Evolutionary conservation across 1,140 invertebrate genomes (phyloP).

Genomic region (Ridgeia piscesae): DNA sequence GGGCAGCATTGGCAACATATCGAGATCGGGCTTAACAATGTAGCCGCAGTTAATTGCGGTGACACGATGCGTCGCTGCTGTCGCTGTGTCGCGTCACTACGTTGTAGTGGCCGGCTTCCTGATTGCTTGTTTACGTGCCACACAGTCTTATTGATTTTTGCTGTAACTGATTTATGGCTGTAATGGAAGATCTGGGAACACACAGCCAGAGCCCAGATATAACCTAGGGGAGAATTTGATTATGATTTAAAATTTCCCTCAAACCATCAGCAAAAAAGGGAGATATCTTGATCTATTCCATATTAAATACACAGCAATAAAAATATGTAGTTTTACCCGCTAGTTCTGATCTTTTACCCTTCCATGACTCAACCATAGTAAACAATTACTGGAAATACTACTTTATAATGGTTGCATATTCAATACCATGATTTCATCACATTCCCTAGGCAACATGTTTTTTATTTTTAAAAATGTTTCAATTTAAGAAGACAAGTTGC

Average conservation of each 20-base stretch:
- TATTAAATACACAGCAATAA: too few relatives aligned
- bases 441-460: too few relatives aligned
- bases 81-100: not conserved
- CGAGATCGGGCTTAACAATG: not conserved
- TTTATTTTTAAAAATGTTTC: too few relatives aligned
- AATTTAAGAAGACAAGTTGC: too few relatives aligned
- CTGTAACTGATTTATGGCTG: not conserved
- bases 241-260: not conserved
- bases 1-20: constrained; percentile 3
- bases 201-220: not conserved
- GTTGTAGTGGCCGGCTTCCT: not conserved
- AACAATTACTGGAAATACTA: too few relatives aligned
- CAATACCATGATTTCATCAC: too few relatives aligned
- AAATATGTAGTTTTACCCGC: too few relatives aligned
- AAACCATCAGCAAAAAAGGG: too few relatives aligned
- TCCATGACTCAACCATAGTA: too few relatives aligned
- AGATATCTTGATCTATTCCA: too few relatives aligned
- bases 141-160: not conserved
- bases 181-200: not conserved
- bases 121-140: not conserved
- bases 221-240: not conserved
- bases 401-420: too few relatives aligned
- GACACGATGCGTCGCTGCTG: not conserved
- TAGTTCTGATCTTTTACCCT: too few relatives aligned
- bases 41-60: not conserved